Conservation (phyloP, 92 coral and sea anemone genomes). For the Umimayanthus chanpuru region DNA sequence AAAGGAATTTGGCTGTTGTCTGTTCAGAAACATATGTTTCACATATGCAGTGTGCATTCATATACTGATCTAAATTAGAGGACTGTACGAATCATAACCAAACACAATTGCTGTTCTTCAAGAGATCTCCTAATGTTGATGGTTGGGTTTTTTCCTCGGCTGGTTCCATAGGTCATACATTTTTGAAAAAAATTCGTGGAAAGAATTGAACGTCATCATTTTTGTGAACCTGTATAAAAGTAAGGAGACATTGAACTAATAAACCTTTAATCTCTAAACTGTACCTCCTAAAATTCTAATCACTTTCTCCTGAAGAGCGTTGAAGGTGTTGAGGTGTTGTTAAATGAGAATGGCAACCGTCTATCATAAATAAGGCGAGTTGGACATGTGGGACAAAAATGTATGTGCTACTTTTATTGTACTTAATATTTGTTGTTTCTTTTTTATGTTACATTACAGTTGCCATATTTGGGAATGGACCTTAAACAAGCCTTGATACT, state of each 20-base stretch:
- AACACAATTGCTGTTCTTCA: background rate
- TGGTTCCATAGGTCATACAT: no score
- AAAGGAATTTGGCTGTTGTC: no score
- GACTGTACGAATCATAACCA: no score
- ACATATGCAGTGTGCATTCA: no score
- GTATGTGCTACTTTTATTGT: background rate
- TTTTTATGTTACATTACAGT: background rate
- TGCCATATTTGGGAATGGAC: background rate
- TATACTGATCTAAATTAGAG: no score
- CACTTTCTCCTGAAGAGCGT: background rate
- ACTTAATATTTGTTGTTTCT: background rate
- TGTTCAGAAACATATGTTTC: no score
- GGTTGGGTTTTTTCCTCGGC: no score
- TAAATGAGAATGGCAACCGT: background rate
- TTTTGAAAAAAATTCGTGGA: background rate
- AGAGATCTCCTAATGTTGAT: no score
- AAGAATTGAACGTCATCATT: background rate
- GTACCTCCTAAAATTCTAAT: background rate
- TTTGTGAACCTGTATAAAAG: background rate
- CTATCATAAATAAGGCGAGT: background rate
- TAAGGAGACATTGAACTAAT: background rate
- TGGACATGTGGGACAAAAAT: background rate
- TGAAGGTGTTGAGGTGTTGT: background rate
- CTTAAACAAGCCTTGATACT: conserved; percentile 1
- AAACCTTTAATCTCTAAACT: background rate